A percentile compares a stretch with the other conserved stretches of the same genome.
These are phyloP conservation scores for Dorcus parallelipipedus DNA, from an alignment of 2,888 invertebrate species.

Conservation along the genomic window DNA sequence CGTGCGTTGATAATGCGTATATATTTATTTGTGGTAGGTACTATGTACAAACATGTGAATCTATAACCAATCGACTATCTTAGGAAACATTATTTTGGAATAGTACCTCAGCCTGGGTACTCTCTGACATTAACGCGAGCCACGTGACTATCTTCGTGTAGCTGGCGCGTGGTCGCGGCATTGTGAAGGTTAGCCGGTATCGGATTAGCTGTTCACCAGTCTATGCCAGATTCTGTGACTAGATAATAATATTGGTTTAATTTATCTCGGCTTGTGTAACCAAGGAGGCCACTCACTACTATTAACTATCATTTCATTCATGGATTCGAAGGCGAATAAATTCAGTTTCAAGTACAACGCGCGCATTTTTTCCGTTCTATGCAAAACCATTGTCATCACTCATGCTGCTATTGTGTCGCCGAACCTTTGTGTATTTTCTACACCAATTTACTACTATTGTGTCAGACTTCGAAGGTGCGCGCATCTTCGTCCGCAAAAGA, in stretches of 20 bases:
- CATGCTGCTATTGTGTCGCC: slow-evolving; percentile 32
- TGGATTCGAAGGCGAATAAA: too few species aligned
- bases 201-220: slow-evolving; percentile 13
- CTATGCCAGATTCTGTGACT: slow-evolving; percentile 43
- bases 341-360: slow-evolving; percentile 6
- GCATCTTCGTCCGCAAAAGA: slow-evolving; percentile 11
- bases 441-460: slow-evolving; percentile 44
- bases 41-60: not conserved
- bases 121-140: not conserved
- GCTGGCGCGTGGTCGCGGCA: slow-evolving; percentile 42
- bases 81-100: too few species aligned
- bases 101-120: not conserved
- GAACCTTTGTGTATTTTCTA: slow-evolving; percentile 36
- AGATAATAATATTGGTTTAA: not conserved
- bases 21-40: not conserved
- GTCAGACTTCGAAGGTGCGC: slow-evolving; percentile 11
- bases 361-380: slow-evolving; percentile 14
- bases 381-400: slow-evolving; percentile 39
- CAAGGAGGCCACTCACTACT: too few species aligned
- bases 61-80: not conserved
- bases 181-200: slow-evolving; percentile 47
- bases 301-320: too few species aligned
- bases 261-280: too few species aligned
- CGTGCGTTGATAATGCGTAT: slow-evolving; percentile 4
- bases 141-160: slow-evolving; percentile 6